Evolutionary conservation across 2,888 invertebrate genomes (phyloP).

Genomic region (Thymelicus acteon): DNA sequence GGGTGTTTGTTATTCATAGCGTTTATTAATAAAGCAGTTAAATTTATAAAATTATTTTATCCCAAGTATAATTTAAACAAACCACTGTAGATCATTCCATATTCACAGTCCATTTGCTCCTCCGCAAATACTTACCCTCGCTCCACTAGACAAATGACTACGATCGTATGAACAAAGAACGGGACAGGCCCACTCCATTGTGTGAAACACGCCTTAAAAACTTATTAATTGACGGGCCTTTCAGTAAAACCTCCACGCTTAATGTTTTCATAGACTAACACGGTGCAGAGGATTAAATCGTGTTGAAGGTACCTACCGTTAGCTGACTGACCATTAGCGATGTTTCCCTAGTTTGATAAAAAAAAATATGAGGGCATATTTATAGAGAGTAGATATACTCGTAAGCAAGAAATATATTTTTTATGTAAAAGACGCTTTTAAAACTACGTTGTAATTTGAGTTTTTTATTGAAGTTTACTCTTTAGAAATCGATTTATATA

Average conservation of each 20-base stretch:
- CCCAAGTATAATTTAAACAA: background rate
- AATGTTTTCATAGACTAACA: conserved; percentile 6
- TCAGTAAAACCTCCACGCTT: conserved; percentile 5
- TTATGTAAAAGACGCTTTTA: no score
- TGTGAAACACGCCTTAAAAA: conserved; percentile 1
- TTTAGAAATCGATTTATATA: no score
- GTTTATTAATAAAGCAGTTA: background rate
- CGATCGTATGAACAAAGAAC: conserved; percentile 3
- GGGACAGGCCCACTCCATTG: background rate
- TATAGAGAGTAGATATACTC: no score
- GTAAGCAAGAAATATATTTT: no score
- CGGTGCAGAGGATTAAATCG: background rate
- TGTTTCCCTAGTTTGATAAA: no score
- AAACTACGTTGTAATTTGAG: no score
- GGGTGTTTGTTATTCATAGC: no score
- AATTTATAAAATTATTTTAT: background rate
- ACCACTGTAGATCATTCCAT: background rate
- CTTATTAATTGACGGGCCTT: conserved; percentile 10
- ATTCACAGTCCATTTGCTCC: conserved; percentile 10
- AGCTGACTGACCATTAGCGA: no score
- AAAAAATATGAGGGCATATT: no score
- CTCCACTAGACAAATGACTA: conserved; percentile 4
- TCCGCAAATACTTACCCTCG: background rate
- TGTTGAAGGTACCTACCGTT: no score
- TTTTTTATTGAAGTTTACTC: no score